Conservation (phyloP, 2,888 invertebrate genomes). For the Iphiclides podalirius region DNA sequence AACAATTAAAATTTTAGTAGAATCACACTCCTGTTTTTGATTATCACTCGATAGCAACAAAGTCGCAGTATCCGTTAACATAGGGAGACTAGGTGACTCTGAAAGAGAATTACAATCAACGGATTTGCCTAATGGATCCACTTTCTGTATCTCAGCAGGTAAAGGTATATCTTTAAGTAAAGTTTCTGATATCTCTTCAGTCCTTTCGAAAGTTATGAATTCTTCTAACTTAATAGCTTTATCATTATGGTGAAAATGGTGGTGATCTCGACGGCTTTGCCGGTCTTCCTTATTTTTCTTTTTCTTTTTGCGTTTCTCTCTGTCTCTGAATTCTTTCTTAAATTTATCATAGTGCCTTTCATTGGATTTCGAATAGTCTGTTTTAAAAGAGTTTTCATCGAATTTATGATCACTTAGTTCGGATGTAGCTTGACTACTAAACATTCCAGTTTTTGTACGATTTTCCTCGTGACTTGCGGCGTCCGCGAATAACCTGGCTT, state of each 20-base stretch:
- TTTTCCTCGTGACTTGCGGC: slow-evolving; percentile 41
- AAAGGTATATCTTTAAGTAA: slow-evolving; percentile 62
- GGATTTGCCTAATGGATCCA: slow-evolving; percentile 43
- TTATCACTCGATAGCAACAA: slow-evolving; percentile 6
- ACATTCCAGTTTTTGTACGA: slow-evolving; percentile 51
- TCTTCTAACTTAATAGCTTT: slow-evolving; percentile 56
- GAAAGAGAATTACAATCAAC: slow-evolving; percentile 57
- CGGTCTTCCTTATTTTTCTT: slow-evolving; percentile 90
- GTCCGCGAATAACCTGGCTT: slow-evolving; percentile 88
- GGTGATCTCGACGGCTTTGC: slow-evolving; percentile 83
- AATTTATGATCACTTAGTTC: slow-evolving; percentile 80
- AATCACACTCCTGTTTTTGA: slow-evolving; percentile 6
- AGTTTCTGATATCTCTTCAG: slow-evolving; percentile 47
- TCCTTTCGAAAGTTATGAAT: slow-evolving; percentile 35
- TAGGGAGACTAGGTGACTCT: slow-evolving; percentile 82
- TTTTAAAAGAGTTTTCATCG: slow-evolving; percentile 33
- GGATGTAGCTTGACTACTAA: slow-evolving; percentile 37
- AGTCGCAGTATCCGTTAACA: slow-evolving; percentile 83
- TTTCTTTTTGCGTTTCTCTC: slow-evolving; percentile 92
- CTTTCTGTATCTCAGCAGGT: slow-evolving; percentile 51
- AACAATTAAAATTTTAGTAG: slow-evolving; percentile 17
- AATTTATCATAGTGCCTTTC: slow-evolving; percentile 50
- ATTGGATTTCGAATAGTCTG: slow-evolving; percentile 25
- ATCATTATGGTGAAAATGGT: slow-evolving; percentile 83
- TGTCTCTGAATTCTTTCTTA: slow-evolving; percentile 84